Percentiles rank a stretch among this genome's conserved stretches.
Conservation (phyloP, 2,113 vertebrate species). For the Erythrolamprus reginae region DNA sequence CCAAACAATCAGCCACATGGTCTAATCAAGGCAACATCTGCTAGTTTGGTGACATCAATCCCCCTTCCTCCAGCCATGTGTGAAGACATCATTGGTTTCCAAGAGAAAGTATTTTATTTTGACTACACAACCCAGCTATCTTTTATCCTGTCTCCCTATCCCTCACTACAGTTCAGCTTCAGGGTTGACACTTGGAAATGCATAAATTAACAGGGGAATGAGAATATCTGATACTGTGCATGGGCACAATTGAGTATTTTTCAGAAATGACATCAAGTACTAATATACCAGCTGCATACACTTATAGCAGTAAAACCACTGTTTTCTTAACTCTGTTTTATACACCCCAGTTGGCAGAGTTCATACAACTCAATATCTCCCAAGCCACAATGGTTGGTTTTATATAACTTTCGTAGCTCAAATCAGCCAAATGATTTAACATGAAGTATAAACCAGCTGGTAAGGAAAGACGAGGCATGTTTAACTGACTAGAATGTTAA, state of each 20-base stretch:
- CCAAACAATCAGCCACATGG: too few relatives aligned
- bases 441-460: not conserved
- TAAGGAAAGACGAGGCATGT: not conserved
- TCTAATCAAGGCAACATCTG: too few relatives aligned
- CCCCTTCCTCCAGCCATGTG: too few relatives aligned
- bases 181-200: not conserved
- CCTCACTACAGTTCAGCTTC: too few relatives aligned
- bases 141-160: too few relatives aligned
- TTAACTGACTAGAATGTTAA: not conserved
- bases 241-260: not conserved
- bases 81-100: too few relatives aligned
- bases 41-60: too few relatives aligned
- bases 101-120: too few relatives aligned
- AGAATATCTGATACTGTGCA: not conserved
- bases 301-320: not conserved
- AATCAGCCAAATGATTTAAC: not conserved
- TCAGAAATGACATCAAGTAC: not conserved
- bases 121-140: too few relatives aligned
- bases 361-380: not conserved
- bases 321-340: not conserved
- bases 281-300: not conserved
- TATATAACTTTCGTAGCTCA: not conserved
- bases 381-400: not conserved
- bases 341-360: not conserved
- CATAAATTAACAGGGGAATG: not conserved